Conservation (phyloP, 2,113 vertebrate genomes). For the Elephas maximus region DNA sequence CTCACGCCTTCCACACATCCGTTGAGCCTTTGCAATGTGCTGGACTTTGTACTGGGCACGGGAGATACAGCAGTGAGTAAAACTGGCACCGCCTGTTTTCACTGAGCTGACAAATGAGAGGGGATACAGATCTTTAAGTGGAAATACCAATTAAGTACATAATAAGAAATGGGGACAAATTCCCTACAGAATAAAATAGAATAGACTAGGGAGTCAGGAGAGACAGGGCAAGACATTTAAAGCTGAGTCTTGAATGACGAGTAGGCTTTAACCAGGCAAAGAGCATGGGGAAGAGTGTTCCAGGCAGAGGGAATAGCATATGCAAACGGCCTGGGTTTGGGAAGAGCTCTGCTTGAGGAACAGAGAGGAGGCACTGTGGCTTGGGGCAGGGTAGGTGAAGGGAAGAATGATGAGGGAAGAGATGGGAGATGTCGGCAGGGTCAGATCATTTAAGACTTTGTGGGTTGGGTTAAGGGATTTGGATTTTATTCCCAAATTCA, state of each 20-base stretch:
- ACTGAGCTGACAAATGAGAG: neutral
- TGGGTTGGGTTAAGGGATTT: neutral
- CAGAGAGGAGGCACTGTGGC: neutral
- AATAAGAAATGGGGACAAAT: slow-evolving; percentile 26
- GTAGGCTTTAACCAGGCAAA: neutral
- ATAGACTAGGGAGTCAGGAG: neutral
- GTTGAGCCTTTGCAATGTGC: neutral
- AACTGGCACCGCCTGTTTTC: neutral
- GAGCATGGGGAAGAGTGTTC: neutral
- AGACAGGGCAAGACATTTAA: neutral
- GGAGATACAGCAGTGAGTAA: neutral
- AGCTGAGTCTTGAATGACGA: slow-evolving; percentile 18
- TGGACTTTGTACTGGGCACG: neutral
- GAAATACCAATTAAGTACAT: neutral
- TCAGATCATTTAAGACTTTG: neutral
- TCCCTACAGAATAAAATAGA: neutral
- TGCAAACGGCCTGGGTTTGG: slow-evolving; percentile 38
- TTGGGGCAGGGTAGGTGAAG: neutral
- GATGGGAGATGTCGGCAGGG: neutral
- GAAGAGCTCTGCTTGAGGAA: neutral
- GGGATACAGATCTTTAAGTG: neutral
- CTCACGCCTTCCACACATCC: neutral
- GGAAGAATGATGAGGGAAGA: neutral
- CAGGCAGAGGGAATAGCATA: neutral
- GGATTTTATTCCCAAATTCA: neutral